Conservation (phyloP, 2,113 vertebrate species). For the Toxotes jaculatrix region DNA sequence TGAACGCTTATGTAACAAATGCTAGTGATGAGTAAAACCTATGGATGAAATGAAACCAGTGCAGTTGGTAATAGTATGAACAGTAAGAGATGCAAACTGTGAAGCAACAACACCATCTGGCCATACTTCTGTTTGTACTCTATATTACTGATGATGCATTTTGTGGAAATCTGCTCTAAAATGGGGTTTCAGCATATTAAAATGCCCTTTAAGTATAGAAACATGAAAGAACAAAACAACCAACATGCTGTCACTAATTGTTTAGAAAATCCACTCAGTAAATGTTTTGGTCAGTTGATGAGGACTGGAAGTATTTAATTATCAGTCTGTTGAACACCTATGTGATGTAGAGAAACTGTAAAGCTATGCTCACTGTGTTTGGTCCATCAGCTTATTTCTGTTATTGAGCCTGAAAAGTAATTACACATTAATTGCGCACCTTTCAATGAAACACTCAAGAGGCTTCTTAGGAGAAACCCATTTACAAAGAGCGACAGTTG, state of each 20-base stretch:
- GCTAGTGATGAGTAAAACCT: slow-evolving; percentile 33
- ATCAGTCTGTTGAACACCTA: background rate
- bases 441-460: slow-evolving; percentile 30
- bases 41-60: slow-evolving; percentile 29
- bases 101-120: slow-evolving; percentile 56
- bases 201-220: background rate
- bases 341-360: background rate
- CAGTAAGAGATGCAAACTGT: slow-evolving; percentile 48
- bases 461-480: slow-evolving; percentile 25
- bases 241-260: background rate
- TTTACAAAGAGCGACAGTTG: slow-evolving; percentile 8
- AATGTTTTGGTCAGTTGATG: background rate
- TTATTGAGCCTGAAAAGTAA: slow-evolving; percentile 17
- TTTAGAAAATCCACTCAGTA: background rate
- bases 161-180: slow-evolving; percentile 5
- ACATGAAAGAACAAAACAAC: background rate
- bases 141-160: slow-evolving; percentile 37
- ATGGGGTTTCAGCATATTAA: background rate
- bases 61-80: slow-evolving; percentile 36
- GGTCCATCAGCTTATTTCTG: background rate
- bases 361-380: background rate
- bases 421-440: slow-evolving; percentile 1
- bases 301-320: background rate
- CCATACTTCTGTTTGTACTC: slow-evolving; percentile 30
- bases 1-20: slow-evolving; percentile 40